A percentile compares a stretch with the other conserved stretches of the same genome.
phyloP scores from a whole-genome alignment of 1,140 invertebrate genomes.

The Aradophagus sp. region DNA sequence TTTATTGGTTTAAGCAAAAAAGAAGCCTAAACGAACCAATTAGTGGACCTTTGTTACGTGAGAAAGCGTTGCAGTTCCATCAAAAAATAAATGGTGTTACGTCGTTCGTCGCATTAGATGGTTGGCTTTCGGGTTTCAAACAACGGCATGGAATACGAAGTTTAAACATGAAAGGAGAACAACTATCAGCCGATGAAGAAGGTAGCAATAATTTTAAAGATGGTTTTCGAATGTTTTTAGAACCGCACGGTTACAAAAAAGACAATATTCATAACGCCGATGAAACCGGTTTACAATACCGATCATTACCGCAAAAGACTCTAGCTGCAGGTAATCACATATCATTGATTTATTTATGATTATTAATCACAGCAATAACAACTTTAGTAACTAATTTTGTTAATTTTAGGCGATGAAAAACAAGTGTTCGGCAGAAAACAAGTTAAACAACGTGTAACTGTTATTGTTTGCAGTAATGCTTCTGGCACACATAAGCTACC shows the following conservation, averaged over 20 bases:
- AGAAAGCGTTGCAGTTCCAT: slow-evolving; percentile 1
- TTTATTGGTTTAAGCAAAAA: slow-evolving; percentile 13
- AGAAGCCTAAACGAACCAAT: slow-evolving; percentile 5
- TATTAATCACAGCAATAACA: too few species aligned
- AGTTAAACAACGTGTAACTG: background rate
- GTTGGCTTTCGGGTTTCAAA: slow-evolving; percentile 10
- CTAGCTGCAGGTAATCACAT: slow-evolving; percentile 1
- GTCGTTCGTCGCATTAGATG: background rate
- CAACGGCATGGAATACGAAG: slow-evolving; percentile 1
- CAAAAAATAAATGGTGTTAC: slow-evolving; percentile 5
- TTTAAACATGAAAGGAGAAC: slow-evolving; percentile 11
- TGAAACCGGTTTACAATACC: slow-evolving; percentile 7
- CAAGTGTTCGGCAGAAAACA: background rate
- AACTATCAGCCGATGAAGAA: slow-evolving; percentile 5
- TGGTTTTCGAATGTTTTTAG: slow-evolving; percentile 3
- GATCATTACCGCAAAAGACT: slow-evolving; percentile 3
- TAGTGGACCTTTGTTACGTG: slow-evolving; percentile 1
- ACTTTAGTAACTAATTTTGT: too few species aligned
- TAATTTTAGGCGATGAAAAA: too few species aligned
- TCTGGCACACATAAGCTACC: slow-evolving; percentile 1
- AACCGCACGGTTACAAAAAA: background rate
- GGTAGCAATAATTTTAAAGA: background rate
- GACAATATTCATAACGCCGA: slow-evolving; percentile 15
- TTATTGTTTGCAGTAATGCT: background rate
- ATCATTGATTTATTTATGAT: too few species aligned